phyloP scores from a whole-genome alignment of 2,113 vertebrate genomes.

The Jaculus jaculus region DNA sequence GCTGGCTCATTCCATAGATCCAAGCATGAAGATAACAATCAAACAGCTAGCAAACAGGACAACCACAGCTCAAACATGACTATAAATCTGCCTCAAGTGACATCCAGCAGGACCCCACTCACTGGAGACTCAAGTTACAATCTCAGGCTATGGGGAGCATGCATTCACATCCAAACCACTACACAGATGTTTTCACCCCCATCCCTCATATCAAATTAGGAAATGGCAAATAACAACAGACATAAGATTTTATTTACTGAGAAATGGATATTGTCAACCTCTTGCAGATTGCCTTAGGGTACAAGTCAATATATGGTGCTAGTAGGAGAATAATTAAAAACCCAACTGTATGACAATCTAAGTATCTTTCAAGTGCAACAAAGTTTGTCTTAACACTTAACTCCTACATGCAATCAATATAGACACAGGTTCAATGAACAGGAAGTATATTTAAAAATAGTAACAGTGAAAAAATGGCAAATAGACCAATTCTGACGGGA shows the following conservation, averaged over 20 bases:
- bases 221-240: not conserved
- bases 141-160: too few species aligned
- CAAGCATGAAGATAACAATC: too few species aligned
- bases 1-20: too few species aligned
- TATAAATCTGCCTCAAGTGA: too few species aligned
- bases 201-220: not conserved
- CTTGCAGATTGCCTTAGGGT: not conserved
- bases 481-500: not conserved
- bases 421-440: not conserved
- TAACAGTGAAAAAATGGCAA: not conserved
- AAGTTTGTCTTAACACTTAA: not conserved
- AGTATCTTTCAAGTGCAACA: not conserved
- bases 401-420: not conserved
- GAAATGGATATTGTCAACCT: not conserved
- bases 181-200: not conserved
- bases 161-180: too few species aligned
- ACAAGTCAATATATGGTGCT: not conserved
- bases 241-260: not conserved
- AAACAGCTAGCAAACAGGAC: too few species aligned
- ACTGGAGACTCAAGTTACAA: too few species aligned
- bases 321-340: not conserved
- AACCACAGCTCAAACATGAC: too few species aligned
- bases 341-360: not conserved
- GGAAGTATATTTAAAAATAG: not conserved
- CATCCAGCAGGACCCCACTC: too few species aligned